Percentiles rank a stretch among this genome's conserved stretches.
These are phyloP conservation scores for Drosophila picticornis DNA, from an alignment of 2,888 invertebrate species.

Conservation along the genomic window DNA sequence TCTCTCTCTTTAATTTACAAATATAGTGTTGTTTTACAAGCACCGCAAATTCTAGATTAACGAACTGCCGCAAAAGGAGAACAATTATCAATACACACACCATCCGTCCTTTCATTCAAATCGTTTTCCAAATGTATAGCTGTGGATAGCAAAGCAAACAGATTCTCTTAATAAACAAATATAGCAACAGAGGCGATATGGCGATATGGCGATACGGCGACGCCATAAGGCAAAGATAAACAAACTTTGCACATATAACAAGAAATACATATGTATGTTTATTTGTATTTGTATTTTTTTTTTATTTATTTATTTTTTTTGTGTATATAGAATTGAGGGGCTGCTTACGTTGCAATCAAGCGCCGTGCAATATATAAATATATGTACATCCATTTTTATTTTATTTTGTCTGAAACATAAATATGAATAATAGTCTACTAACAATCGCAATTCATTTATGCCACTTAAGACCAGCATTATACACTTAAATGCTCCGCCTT, in stretches of 20 bases:
- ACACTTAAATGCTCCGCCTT: not conserved
- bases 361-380: conserved; percentile 12
- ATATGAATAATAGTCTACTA: not conserved
- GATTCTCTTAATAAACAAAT: conserved; percentile 55
- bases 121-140: conserved; percentile 8
- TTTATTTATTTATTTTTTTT: not conserved
- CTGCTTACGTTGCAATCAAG: not conserved
- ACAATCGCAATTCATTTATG: not conserved
- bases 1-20: not conserved
- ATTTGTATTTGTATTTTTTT: not conserved
- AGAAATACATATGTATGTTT: conserved; percentile 11
- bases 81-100: conserved; percentile 14
- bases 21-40: conserved; percentile 21
- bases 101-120: not conserved
- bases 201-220: conserved; percentile 14
- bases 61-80: conserved; percentile 32
- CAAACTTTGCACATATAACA: conserved; percentile 36
- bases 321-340: not conserved
- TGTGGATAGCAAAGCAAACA: conserved; percentile 42
- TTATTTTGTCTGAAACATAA: not conserved
- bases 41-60: conserved; percentile 41
- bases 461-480: not conserved
- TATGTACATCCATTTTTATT: not conserved
- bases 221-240: conserved; percentile 52
- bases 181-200: conserved; percentile 16